Evolutionary conservation across 1,140 invertebrate genomes (phyloP), one percentile per base, ranked within the genome.

Genomic region (Heliconius eleuchia): DNA sequence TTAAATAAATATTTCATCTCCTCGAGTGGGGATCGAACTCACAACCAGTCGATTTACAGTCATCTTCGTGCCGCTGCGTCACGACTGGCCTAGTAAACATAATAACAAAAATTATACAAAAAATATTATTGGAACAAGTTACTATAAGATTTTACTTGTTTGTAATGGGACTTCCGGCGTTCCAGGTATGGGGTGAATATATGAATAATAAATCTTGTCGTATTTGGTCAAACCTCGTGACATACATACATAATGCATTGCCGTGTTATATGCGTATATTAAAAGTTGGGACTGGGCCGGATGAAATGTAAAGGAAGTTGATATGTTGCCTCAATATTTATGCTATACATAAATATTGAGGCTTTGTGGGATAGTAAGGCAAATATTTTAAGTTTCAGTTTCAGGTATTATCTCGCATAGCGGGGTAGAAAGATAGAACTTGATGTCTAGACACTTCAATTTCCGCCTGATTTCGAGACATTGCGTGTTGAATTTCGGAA

Each of bases 171-270:
- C 71, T 71, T 71, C 71, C 71, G 71, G 37, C 37, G 34, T 34
- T 19, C 30, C 71, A 71, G 71, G 71, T 71, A 71, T 39, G 34
- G 71, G 71, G 37, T 71, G 71, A 71, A 71, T 71, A 71, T 71
- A 71, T 71, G 71, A 71, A 71, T 71, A 71, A 71, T 37, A 71
- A 71, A 71, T 71, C 37, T 71, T 71, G 71, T 71, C 71, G 71
- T 71, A 71, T 71, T 71, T 71, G 71, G 71, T 71, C 71, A 66
- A 27, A 27, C 60, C n/a, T 66, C 13, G 27, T 66, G 60, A 66
- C 60, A 66, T 66, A 66, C 60, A 66, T 66, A 66, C 60, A 66
- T 66, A 27, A 66, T 66, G 60, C 23, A 30, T 66, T 27, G 60
- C 3, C 60, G 60, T 66, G 60, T 27, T 66, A 27, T 27, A 52